Evolutionary conservation across 2,888 invertebrate species (phyloP), one percentile per base, ranked within the genome.

Genomic region (Lapara coniferarum): DNA sequence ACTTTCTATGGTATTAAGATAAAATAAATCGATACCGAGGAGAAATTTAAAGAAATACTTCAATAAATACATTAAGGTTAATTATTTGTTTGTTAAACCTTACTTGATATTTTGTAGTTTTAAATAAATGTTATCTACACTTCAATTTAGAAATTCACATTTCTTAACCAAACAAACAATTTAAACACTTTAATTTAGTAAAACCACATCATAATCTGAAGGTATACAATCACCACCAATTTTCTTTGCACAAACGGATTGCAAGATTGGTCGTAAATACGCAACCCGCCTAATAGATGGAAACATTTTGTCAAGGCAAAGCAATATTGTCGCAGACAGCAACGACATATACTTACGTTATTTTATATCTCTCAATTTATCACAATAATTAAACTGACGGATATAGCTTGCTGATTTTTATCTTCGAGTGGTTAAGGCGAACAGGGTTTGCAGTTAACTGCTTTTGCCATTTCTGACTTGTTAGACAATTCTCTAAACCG

Each of bases 271-370:
- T 69, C 71, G 74, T 77, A 77, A 81, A 78, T 71, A 78, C 70
- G 69, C 72, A 76, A 74, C 74, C 76, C 75, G 74, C 37, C 72
- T 78, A 80, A 83, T 79, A 71, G 76, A 83, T 83, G 74, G 73
- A 73, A 74, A 76, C 77, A 77, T 79, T 83, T 80, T 82, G 78
- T 83, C 84, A 83, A 78, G 80, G 81, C 72, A 69, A 70, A 71
- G 78, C 79, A 83, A 83, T 83, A 83, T 77, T 74, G 77, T 55
- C 66, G 63, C 68, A 66, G 74, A 74, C 75, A 73, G 74, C 77
- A 74, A 79, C 83, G 78, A 80, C 81, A 77, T 76, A 77, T 75
- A 79, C 76, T 74, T 74, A 79, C 76, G 75, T 74, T 74, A 75
- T 74, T 77, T 77, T 75, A 75, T 80, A 78, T 79, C 77, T 68